Percentiles rank a stretch among this genome's conserved stretches.
These are phyloP conservation scores for Gnathonemus longibarbis DNA, from an alignment of 2,113 vertebrate species.

Conservation along the genomic window DNA sequence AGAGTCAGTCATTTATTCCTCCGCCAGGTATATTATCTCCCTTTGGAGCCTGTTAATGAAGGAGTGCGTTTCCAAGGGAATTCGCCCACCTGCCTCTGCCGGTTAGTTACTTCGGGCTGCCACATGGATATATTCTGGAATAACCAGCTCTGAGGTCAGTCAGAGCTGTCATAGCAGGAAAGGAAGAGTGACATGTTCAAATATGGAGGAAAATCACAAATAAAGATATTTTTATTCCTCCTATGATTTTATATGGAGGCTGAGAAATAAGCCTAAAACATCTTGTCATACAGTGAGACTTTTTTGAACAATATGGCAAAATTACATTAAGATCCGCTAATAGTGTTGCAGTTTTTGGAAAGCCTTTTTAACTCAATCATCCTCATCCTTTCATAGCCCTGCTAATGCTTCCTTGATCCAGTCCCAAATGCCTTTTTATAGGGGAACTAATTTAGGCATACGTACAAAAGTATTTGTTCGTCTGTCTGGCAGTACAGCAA, in stretches of 20 bases:
- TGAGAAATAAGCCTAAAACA: constrained; percentile 40
- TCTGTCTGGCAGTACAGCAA: constrained; percentile 61
- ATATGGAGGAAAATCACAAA: constrained; percentile 48
- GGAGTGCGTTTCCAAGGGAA: constrained; percentile 31
- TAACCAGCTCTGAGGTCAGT: constrained; percentile 36
- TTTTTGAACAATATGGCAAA: constrained; percentile 63
- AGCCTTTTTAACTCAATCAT: constrained; percentile 53
- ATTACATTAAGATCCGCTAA: constrained; percentile 63
- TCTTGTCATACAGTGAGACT: constrained; percentile 64
- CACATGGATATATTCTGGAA: constrained; percentile 47
- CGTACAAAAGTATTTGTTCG: constrained; percentile 68
- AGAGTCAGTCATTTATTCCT: neutral
- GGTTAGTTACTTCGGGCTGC: constrained; percentile 29
- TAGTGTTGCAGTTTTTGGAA: constrained; percentile 59
- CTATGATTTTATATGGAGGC: constrained; percentile 54
- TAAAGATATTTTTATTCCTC: constrained; percentile 55
- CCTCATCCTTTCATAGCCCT: constrained; percentile 53
- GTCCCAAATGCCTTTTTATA: constrained; percentile 62
- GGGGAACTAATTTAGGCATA: constrained; percentile 66
- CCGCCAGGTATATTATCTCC: constrained; percentile 34
- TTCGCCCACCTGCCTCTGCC: constrained; percentile 25
- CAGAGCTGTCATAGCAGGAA: constrained; percentile 50
- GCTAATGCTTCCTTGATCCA: constrained; percentile 64
- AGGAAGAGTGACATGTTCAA: constrained; percentile 57
- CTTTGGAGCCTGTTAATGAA: constrained; percentile 61